phyloP scores from a whole-genome alignment of 2,113 vertebrate genomes.

The Amblyopsis rosae region DNA sequence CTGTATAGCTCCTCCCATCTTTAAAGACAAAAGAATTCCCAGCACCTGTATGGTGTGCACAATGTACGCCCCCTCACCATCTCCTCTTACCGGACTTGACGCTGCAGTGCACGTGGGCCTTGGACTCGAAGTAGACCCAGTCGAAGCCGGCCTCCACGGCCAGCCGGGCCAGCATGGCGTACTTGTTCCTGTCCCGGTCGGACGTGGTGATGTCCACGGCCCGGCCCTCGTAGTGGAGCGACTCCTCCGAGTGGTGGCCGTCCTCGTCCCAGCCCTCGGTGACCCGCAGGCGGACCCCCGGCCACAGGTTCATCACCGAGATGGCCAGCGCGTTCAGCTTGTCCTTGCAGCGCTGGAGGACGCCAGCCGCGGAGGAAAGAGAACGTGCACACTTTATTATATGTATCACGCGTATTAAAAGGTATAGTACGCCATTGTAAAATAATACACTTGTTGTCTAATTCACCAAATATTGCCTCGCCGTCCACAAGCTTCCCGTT shows the following conservation, averaged over 20 bases:
- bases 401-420: too few relatives aligned
- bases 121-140: conserved; percentile 79
- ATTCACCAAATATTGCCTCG: too few relatives aligned
- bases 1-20: too few relatives aligned
- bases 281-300: conserved; percentile 71
- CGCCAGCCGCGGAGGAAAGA: not conserved
- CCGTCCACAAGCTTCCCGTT: too few relatives aligned
- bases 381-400: not conserved
- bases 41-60: not conserved
- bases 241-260: conserved; percentile 76
- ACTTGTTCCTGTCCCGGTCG: conserved; percentile 75
- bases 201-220: conserved; percentile 77
- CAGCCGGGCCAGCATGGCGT: conserved; percentile 74
- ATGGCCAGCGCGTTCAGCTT: conserved; percentile 77
- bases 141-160: conserved; percentile 76
- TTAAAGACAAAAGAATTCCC: too few relatives aligned
- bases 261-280: conserved; percentile 79
- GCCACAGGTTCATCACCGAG: conserved; percentile 77
- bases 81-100: conserved; percentile 68
- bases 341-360: conserved; percentile 73
- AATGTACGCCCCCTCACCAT: conserved; percentile 37
- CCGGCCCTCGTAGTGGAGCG: conserved; percentile 76
- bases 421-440: too few relatives aligned
- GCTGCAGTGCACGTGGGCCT: conserved; percentile 77
- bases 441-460: too few relatives aligned